Evolutionary conservation across 1,140 invertebrate genomes (phyloP).

Genomic region (Liolophura sinensis): DNA sequence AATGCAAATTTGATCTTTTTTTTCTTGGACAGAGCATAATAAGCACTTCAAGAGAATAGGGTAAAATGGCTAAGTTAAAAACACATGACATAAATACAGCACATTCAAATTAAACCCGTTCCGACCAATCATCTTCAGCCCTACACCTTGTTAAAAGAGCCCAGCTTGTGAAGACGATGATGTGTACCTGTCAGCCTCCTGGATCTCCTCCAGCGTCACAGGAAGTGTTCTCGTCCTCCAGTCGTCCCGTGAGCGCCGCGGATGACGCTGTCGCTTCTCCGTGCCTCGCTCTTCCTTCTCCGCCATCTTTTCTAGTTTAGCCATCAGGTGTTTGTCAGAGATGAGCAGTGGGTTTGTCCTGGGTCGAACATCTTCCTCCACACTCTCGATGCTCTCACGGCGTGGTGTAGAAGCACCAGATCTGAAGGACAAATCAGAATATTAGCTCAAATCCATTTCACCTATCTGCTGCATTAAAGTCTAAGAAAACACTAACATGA

Average conservation of each 20-base stretch:
- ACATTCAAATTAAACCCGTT: too few species aligned
- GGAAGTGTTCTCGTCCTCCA: constrained; percentile 42
- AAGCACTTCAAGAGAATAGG: too few species aligned
- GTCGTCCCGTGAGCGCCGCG: constrained; percentile 26
- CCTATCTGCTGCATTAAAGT: too few species aligned
- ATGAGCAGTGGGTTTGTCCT: constrained; percentile 4
- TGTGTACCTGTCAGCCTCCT: constrained; percentile 39
- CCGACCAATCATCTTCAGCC: too few species aligned
- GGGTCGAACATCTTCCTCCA: background rate
- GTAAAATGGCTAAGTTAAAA: too few species aligned
- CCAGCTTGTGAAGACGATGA: background rate
- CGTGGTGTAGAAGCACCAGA: constrained; percentile 15
- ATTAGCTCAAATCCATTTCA: too few species aligned
- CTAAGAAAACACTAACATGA: too few species aligned
- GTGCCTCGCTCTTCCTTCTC: constrained; percentile 10
- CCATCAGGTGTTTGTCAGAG: constrained; percentile 31
- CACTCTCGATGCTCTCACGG: background rate
- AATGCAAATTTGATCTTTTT: too few species aligned
- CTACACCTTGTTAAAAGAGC: too few species aligned
- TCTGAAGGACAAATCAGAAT: constrained; percentile 1
- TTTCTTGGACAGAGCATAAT: too few species aligned
- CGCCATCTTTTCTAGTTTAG: constrained; percentile 33
- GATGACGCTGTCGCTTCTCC: constrained; percentile 22
- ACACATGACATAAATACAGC: too few species aligned
- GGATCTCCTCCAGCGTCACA: constrained; percentile 40